A percentile compares a stretch with the other conserved stretches of the same genome.
These are phyloP conservation scores for Sylvia atricapilla DNA, from an alignment of 2,113 vertebrate genomes.

Conservation along the genomic window DNA sequence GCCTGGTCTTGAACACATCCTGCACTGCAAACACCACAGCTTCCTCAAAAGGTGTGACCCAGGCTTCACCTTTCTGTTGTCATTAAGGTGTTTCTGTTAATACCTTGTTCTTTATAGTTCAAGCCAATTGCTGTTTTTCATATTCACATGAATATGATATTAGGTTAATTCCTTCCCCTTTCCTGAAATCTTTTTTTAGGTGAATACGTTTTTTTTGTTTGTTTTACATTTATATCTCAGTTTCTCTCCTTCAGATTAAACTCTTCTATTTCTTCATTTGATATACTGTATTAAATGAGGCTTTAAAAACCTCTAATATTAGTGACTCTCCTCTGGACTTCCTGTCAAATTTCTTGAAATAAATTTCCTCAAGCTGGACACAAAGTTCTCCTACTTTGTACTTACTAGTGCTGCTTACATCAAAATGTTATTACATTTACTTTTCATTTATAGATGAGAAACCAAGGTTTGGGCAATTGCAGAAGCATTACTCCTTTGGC, in stretches of 20 bases:
- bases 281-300: not conserved
- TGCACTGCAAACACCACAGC: not conserved
- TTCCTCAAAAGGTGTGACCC: not conserved
- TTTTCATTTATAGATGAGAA: not conserved
- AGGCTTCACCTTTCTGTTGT: not conserved
- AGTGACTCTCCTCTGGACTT: not conserved
- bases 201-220: not conserved
- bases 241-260: not conserved
- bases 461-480: not conserved
- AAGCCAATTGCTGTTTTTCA: not conserved
- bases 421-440: not conserved
- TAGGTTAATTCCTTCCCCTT: not conserved
- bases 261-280: not conserved
- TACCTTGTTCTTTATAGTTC: not conserved
- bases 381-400: not conserved
- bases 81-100: not conserved
- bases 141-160: not conserved
- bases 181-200: not conserved
- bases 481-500: not conserved
- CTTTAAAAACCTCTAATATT: not conserved
- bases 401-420: not conserved
- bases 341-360: not conserved
- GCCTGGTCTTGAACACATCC: not conserved
- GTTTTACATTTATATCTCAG: not conserved
- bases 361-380: not conserved